Percentiles rank a stretch among this genome's conserved stretches.
These are phyloP conservation scores for Eupithecia abbreviata DNA, from an alignment of 2,888 invertebrate genomes.

Conservation along the genomic window DNA sequence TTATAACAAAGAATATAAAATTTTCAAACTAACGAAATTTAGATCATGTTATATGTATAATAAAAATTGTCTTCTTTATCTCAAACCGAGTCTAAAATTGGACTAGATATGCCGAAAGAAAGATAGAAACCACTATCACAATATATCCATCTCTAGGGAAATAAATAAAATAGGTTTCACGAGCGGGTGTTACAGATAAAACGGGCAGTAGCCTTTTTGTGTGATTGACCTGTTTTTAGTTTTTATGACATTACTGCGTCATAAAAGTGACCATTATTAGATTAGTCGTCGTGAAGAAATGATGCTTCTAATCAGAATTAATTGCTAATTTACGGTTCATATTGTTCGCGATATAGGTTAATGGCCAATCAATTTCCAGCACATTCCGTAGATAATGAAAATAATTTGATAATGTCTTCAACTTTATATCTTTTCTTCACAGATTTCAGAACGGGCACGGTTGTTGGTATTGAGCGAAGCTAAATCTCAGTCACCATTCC, in stretches of 20 bases:
- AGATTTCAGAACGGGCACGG: constrained; percentile 51
- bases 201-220: constrained; percentile 53
- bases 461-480: constrained; percentile 29
- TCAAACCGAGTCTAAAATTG: not conserved
- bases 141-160: constrained; percentile 58
- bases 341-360: constrained; percentile 39
- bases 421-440: constrained; percentile 36
- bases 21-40: no score
- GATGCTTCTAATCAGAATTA: constrained; percentile 39
- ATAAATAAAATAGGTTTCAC: constrained; percentile 65
- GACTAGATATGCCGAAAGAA: not conserved
- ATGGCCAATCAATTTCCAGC: constrained; percentile 31
- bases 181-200: constrained; percentile 62
- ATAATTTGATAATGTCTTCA: not conserved
- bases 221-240: constrained; percentile 57
- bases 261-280: constrained; percentile 57
- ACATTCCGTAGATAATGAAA: constrained; percentile 3
- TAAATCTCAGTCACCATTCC: constrained; percentile 62
- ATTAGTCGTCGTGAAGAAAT: constrained; percentile 49
- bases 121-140: constrained; percentile 27
- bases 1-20: no score
- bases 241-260: constrained; percentile 54
- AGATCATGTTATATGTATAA: no score
- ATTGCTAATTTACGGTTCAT: constrained; percentile 41
- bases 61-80: not conserved